These are phyloP conservation scores for Eumerus sabulonum DNA, from an alignment of 2,888 invertebrate species.

Conservation along the genomic window DNA sequence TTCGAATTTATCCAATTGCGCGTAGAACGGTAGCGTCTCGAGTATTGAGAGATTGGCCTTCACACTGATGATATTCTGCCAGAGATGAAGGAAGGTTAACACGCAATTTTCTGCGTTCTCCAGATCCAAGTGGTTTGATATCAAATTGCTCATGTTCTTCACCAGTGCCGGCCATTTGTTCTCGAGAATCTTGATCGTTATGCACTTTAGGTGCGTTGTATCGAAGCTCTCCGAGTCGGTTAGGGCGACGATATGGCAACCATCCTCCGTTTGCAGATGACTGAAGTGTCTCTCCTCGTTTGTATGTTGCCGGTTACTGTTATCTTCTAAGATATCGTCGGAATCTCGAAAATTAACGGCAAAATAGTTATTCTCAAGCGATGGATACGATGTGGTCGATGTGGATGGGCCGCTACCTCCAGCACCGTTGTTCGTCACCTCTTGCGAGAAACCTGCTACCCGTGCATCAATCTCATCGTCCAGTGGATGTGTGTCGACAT, in stretches of 20 bases:
- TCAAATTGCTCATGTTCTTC: slow-evolving; percentile 81
- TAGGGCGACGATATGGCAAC: slow-evolving; percentile 79
- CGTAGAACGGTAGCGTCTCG: slow-evolving; percentile 93
- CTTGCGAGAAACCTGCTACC: slow-evolving; percentile 49
- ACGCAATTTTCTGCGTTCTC: slow-evolving; percentile 84
- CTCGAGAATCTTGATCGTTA: slow-evolving; percentile 91
- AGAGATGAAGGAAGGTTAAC: slow-evolving; percentile 90
- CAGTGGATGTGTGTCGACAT: slow-evolving; percentile 88
- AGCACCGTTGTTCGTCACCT: slow-evolving; percentile 34
- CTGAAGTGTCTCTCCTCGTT: slow-evolving; percentile 47
- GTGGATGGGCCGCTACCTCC: slow-evolving; percentile 34
- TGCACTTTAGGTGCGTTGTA: slow-evolving; percentile 91
- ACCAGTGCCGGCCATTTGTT: slow-evolving; percentile 91
- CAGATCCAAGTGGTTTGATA: slow-evolving; percentile 73
- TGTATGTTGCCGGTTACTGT: slow-evolving; percentile 31
- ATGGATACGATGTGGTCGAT: slow-evolving; percentile 70
- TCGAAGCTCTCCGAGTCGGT: slow-evolving; percentile 91
- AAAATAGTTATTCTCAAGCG: slow-evolving; percentile 78
- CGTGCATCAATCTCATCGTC: slow-evolving; percentile 82
- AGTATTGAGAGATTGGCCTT: slow-evolving; percentile 93
- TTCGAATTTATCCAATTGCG: slow-evolving; percentile 89
- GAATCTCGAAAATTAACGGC: slow-evolving; percentile 75
- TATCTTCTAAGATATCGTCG: slow-evolving; percentile 48
- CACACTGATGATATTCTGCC: slow-evolving; percentile 94
- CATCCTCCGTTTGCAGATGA: slow-evolving; percentile 61